These are phyloP conservation scores for Allacma fusca DNA, from an alignment of 2,888 invertebrate species.

Conservation along the genomic window DNA sequence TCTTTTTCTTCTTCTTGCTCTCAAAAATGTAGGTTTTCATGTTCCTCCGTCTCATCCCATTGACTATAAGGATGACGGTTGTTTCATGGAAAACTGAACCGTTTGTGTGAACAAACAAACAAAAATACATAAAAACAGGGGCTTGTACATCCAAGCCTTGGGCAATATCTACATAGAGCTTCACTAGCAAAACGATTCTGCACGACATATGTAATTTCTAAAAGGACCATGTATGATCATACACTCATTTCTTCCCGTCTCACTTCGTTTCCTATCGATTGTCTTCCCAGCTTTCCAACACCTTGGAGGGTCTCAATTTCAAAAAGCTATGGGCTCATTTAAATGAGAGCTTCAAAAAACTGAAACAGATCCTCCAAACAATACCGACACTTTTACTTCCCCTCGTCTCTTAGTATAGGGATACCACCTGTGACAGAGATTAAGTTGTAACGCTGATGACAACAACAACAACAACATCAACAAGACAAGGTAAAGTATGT, in stretches of 20 bases:
- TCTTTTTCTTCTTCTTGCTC: too few relatives aligned
- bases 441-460: conserved; percentile 5
- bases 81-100: conserved; percentile 1
- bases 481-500: conserved; percentile 16
- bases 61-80: neutral
- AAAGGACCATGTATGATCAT: conserved; percentile 18
- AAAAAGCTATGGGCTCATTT: conserved; percentile 24
- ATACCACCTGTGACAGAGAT: conserved; percentile 16
- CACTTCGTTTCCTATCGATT: neutral
- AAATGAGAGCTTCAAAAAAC: conserved; percentile 2
- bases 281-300: conserved; percentile 23
- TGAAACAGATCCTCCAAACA: conserved; percentile 30
- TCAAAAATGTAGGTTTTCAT: conserved; percentile 38
- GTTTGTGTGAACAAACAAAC: conserved; percentile 11
- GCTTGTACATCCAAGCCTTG: neutral
- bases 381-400: neutral
- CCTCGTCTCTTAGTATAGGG: neutral
- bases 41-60: conserved; percentile 30
- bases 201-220: neutral
- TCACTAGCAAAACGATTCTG: neutral
- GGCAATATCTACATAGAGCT: neutral
- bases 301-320: conserved; percentile 32
- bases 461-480: too few relatives aligned
- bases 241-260: neutral
- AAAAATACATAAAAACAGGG: neutral